Percentiles rank a stretch among this genome's conserved stretches.
Conservation (phyloP, 2,113 vertebrate species). For the Tretioscincus oriximinensis region DNA sequence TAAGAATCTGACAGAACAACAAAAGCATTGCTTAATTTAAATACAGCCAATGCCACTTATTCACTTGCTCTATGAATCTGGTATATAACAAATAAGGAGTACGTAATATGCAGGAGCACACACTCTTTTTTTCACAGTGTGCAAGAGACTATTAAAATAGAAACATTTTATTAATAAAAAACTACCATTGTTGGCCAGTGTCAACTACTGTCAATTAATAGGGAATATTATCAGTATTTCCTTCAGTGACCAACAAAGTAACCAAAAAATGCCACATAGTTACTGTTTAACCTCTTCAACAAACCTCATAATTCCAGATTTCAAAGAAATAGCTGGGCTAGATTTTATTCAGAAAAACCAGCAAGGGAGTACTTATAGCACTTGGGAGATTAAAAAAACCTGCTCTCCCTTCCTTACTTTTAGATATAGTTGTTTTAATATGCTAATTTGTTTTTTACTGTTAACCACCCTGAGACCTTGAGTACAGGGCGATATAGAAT, state of each 20-base stretch:
- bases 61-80: constrained; percentile 42
- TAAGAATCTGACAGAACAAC: constrained; percentile 84
- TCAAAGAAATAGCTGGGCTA: constrained; percentile 31
- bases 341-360: constrained; percentile 55
- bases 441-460: too few species aligned
- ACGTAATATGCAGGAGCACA: constrained; percentile 48
- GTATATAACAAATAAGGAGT: constrained; percentile 43
- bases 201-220: constrained; percentile 56
- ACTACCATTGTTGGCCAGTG: constrained; percentile 58
- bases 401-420: too few species aligned
- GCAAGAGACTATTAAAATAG: constrained; percentile 51
- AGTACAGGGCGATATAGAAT: too few species aligned
- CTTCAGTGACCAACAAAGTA: constrained; percentile 47
- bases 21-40: constrained; percentile 43
- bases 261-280: constrained; percentile 43
- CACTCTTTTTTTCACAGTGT: constrained; percentile 53
- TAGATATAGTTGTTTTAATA: too few species aligned
- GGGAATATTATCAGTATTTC: constrained; percentile 53
- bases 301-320: constrained; percentile 19
- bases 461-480: too few species aligned
- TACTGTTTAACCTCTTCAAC: constrained; percentile 43
- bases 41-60: constrained; percentile 45
- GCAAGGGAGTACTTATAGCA: background rate
- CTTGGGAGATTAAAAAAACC: too few species aligned
- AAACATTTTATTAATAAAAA: constrained; percentile 49